phyloP scores from a whole-genome alignment of 2,797 vertebrate genomes.

The Stomatorhinus walkeri region DNA sequence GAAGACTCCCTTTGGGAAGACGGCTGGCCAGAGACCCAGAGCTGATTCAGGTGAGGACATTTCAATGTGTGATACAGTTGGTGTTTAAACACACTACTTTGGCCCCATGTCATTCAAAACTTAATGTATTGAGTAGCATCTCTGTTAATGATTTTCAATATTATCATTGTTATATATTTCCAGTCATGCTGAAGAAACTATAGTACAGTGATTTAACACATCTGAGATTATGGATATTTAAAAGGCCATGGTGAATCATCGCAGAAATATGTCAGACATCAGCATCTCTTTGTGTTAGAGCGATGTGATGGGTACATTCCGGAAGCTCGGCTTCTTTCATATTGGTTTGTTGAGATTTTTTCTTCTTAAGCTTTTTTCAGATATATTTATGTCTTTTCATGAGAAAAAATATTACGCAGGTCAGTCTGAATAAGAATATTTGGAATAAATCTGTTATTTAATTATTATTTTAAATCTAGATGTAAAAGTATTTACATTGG shows the following conservation, averaged over 20 bases:
- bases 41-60: slow-evolving; percentile 73
- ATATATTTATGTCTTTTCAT: not conserved
- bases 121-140: not conserved
- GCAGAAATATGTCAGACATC: not conserved
- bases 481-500: not conserved
- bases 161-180: not conserved
- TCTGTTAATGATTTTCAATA: not conserved
- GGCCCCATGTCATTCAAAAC: not conserved
- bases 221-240: not conserved
- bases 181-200: not conserved
- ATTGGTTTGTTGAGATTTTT: not conserved
- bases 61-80: not conserved
- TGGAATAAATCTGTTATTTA: not conserved
- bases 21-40: slow-evolving; percentile 75
- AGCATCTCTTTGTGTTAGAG: not conserved
- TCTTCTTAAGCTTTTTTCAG: not conserved
- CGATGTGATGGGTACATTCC: not conserved
- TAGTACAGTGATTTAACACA: not conserved
- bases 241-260: not conserved
- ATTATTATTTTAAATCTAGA: not conserved
- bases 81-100: not conserved
- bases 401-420: not conserved
- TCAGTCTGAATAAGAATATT: not conserved
- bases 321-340: not conserved
- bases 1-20: slow-evolving; percentile 92